These are phyloP conservation scores for Arrhopalites spinosus DNA, from an alignment of 2,888 invertebrate species.

Conservation along the genomic window DNA sequence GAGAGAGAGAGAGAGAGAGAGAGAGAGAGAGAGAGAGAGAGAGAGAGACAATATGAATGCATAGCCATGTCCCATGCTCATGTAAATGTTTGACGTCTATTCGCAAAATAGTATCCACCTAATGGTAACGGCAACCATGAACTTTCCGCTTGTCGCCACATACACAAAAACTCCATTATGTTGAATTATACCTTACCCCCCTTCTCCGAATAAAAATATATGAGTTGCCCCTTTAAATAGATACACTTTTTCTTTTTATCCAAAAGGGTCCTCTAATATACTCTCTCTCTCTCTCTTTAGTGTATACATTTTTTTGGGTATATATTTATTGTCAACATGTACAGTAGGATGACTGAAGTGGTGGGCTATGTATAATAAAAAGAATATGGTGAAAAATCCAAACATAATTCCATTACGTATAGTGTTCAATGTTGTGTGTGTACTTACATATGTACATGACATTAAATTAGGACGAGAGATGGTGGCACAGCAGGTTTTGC, in stretches of 20 bases:
- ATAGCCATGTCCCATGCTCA: background rate
- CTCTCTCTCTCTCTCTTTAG: too few relatives aligned
- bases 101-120: conserved; percentile 20
- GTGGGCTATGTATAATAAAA: too few relatives aligned
- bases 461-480: conserved; percentile 18
- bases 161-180: too few relatives aligned
- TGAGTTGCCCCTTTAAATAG: conserved; percentile 7
- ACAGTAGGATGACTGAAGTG: too few relatives aligned
- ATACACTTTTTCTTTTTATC: too few relatives aligned
- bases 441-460: conserved; percentile 9
- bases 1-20: background rate
- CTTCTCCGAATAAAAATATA: conserved; percentile 25
- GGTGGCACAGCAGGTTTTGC: background rate
- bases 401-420: conserved; percentile 16
- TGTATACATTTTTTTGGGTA: too few relatives aligned
- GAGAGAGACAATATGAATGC: background rate
- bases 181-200: too few relatives aligned
- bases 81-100: conserved; percentile 2
- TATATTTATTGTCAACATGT: too few relatives aligned
- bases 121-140: conserved; percentile 18
- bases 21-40: background rate
- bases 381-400: background rate
- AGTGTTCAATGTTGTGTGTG: too few relatives aligned
- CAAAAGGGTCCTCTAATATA: too few relatives aligned
- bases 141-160: conserved; percentile 4